phyloP scores from a whole-genome alignment of 2,113 vertebrate genomes.

The Dermatemys mawii region DNA sequence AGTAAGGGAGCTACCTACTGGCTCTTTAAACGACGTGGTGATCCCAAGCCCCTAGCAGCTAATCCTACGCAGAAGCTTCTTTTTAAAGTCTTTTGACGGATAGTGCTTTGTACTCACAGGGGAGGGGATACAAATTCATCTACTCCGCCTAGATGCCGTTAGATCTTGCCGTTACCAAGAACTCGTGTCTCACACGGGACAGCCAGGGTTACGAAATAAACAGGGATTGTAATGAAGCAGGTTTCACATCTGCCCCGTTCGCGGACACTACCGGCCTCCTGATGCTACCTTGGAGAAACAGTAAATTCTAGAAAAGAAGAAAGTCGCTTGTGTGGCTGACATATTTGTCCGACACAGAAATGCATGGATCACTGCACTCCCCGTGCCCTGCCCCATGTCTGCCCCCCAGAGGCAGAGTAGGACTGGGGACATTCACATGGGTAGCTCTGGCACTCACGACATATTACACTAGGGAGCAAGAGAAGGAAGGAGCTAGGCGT shows the following conservation, averaged over 20 bases:
- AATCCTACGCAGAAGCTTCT: not conserved
- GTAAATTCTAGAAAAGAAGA: not conserved
- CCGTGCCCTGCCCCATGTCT: not conserved
- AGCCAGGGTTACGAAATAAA: not conserved
- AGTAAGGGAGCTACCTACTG: not conserved
- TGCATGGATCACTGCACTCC: too few relatives aligned
- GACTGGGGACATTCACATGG: not conserved
- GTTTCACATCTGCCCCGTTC: not conserved
- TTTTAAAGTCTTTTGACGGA: not conserved
- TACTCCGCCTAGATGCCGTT: not conserved
- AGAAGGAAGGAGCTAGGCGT: not conserved
- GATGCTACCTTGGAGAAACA: not conserved
- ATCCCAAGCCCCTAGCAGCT: not conserved
- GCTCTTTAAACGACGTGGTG: not conserved
- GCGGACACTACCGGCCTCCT: not conserved
- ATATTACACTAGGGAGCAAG: not conserved
- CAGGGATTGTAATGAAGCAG: not conserved
- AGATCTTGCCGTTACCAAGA: not conserved
- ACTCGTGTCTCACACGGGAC: not conserved
- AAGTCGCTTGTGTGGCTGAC: rapidly evolving
- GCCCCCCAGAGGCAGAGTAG: too few relatives aligned
- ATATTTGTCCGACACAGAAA: not conserved
- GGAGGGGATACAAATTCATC: not conserved
- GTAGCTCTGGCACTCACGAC: not conserved
- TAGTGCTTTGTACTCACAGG: not conserved